These are phyloP conservation scores for Siniperca chuatsi DNA, from an alignment of 2,113 vertebrate genomes.

Conservation along the genomic window DNA sequence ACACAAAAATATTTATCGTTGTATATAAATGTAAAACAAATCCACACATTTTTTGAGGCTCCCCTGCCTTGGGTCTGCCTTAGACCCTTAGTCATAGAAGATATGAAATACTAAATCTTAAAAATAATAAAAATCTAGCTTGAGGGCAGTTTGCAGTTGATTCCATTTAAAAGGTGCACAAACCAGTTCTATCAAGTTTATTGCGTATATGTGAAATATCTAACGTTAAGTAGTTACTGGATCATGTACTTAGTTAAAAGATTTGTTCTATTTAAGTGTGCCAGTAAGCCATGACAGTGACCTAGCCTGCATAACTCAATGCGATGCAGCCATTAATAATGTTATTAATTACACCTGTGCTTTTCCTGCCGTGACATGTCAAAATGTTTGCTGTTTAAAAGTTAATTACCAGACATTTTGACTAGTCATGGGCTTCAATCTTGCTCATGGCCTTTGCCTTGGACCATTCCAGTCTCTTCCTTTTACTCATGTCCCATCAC, in stretches of 20 bases:
- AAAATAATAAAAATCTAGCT: not conserved
- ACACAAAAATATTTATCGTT: too few relatives aligned
- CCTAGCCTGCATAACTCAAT: not conserved
- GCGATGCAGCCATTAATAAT: not conserved
- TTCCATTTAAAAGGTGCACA: not conserved
- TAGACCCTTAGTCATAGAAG: not conserved
- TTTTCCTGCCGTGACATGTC: not conserved
- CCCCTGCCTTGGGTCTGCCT: too few relatives aligned
- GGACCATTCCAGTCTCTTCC: not conserved
- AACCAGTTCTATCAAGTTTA: not conserved
- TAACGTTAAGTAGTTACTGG: not conserved
- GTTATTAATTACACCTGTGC: not conserved
- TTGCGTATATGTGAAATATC: not conserved
- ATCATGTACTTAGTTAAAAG: not conserved
- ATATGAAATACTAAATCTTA: not conserved
- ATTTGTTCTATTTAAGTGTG: constrained; percentile 14
- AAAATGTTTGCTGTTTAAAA: not conserved
- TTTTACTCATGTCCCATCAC: not conserved
- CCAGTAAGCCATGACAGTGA: not conserved
- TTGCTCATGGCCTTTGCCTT: not conserved
- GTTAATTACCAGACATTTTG: not conserved
- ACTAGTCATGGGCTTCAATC: not conserved
- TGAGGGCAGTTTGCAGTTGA: not conserved
- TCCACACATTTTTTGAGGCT: too few relatives aligned
- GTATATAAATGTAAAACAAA: too few relatives aligned